Conservation (phyloP, 1,140 invertebrate species). For the Bombus pyrosoma region DNA sequence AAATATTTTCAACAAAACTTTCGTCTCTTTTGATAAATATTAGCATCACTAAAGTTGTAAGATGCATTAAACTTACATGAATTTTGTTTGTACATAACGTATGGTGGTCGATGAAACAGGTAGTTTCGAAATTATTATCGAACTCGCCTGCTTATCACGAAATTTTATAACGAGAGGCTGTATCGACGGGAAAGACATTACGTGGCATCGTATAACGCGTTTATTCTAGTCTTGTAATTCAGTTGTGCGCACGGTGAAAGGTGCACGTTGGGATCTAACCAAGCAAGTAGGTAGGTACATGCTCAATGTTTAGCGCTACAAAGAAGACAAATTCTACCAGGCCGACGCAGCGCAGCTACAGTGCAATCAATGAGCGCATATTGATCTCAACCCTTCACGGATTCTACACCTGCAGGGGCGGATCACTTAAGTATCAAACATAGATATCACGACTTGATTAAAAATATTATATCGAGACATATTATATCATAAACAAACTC, state of each 20-base stretch:
- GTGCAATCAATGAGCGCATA: conserved; percentile 74
- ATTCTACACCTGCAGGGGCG: conserved; percentile 69
- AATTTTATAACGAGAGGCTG: conserved; percentile 5
- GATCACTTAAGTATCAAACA: conserved; percentile 44
- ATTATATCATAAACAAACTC: not conserved
- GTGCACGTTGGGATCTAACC: not conserved
- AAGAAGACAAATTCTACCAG: conserved; percentile 46
- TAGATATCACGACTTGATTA: not conserved
- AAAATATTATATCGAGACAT: not conserved
- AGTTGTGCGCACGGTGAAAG: conserved; percentile 16
- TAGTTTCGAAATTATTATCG: conserved; percentile 15
- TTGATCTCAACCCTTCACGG: conserved; percentile 72
- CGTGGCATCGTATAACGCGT: conserved; percentile 3
- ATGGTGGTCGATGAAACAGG: conserved; percentile 2
- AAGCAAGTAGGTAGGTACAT: not conserved
- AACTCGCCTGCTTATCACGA: not conserved
- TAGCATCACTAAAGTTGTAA: not conserved
- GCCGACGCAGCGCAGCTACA: conserved; percentile 65
- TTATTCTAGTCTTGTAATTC: conserved; percentile 2
- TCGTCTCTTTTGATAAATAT: not conserved
- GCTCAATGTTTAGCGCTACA: conserved; percentile 28
- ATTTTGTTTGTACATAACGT: conserved; percentile 1
- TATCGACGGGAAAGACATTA: conserved; percentile 3
- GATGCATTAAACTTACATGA: conserved; percentile 19
- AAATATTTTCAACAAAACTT: too few relatives aligned